phyloP scores from a whole-genome alignment of 2,113 vertebrate species.

The Neolamprologus sp. region DNA sequence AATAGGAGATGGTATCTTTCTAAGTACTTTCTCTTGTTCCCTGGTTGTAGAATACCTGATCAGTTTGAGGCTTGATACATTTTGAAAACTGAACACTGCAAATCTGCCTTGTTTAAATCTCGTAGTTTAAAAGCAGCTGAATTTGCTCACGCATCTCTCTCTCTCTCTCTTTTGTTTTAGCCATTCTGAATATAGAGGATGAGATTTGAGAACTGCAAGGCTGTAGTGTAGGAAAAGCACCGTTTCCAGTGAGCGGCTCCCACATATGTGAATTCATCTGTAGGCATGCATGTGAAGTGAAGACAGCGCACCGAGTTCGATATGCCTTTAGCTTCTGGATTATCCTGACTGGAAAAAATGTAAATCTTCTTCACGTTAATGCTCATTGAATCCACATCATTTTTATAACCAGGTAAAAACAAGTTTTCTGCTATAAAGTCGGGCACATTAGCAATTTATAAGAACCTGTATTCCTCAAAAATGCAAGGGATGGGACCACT shows the following conservation, averaged over 20 bases:
- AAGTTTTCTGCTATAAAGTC: conserved; percentile 22
- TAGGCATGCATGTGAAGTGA: background rate
- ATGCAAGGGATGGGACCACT: background rate
- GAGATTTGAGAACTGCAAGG: background rate
- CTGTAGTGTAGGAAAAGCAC: background rate
- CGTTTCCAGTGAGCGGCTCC: background rate
- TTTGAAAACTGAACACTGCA: conserved; percentile 32
- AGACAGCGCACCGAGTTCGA: background rate
- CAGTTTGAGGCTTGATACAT: conserved; percentile 14
- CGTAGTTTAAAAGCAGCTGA: background rate
- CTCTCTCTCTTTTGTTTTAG: background rate
- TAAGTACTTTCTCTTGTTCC: conserved; percentile 65
- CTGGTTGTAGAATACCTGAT: conserved; percentile 45
- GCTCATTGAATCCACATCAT: conserved; percentile 39
- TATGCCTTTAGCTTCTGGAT: background rate
- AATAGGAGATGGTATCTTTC: conserved; percentile 45
- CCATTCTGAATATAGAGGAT: conserved; percentile 3
- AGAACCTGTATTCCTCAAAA: background rate
- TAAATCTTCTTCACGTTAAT: conserved; percentile 19
- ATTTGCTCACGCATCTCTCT: background rate
- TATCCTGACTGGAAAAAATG: conserved; percentile 1
- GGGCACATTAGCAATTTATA: conserved; percentile 21
- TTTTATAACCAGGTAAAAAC: conserved; percentile 4
- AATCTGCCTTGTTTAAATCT: conserved; percentile 17
- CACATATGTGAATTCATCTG: background rate